Evolutionary conservation across 1,140 invertebrate species (phyloP).

Genomic region (Papilio machaon): DNA sequence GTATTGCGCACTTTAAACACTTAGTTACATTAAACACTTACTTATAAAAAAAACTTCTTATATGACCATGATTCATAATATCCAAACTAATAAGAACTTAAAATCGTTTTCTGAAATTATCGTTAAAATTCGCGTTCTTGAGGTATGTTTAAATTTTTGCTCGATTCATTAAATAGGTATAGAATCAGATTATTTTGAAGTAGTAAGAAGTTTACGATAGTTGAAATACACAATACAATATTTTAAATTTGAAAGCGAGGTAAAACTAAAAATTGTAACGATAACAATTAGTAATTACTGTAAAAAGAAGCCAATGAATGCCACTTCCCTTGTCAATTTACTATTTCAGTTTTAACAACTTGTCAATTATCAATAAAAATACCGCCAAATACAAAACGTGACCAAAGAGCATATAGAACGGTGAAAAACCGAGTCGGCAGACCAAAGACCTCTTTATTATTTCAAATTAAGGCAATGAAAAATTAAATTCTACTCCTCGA

Average conservation of each 20-base stretch:
- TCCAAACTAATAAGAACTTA: not conserved
- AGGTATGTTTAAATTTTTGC: not conserved
- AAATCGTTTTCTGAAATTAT: not conserved
- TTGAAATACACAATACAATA: not conserved
- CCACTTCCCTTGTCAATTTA: not conserved
- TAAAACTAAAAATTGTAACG: not conserved
- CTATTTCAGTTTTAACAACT: no score
- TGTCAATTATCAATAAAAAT: not conserved
- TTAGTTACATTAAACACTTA: no score
- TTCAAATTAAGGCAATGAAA: not conserved
- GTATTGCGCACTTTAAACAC: not conserved
- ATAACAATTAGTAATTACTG: not conserved
- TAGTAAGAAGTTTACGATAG: not conserved
- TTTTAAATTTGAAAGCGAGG: not conserved
- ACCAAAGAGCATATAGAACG: not conserved
- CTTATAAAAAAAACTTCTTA: not conserved
- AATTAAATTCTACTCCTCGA: not conserved
- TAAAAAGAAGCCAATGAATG: not conserved
- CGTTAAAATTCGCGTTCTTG: not conserved
- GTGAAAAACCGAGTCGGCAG: not conserved
- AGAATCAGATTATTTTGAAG: not conserved
- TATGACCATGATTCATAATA: not conserved
- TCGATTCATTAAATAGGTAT: not conserved
- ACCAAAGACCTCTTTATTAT: not conserved
- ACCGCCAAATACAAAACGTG: not conserved